Percentiles rank a stretch among this genome's conserved stretches.
Evolutionary conservation across 30 jellyfish, hydroid and myxozoan genomes (phyloP).

Genomic region (Aurelia aurita): DNA sequence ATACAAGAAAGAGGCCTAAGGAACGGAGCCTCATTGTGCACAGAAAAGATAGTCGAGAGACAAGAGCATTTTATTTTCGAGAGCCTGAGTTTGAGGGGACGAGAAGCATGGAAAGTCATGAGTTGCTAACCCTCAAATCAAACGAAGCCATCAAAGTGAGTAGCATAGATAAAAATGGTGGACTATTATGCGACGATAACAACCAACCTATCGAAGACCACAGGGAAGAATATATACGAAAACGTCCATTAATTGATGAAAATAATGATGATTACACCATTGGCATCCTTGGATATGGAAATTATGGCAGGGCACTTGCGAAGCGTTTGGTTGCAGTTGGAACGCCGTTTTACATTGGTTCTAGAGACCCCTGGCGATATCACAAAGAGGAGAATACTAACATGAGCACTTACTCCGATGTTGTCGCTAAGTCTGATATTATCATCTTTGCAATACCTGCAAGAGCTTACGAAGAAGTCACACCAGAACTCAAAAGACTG

Average conservation of each 20-base stretch:
- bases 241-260: background rate
- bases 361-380: conserved; percentile 31
- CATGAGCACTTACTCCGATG: conserved; percentile 56
- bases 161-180: too few species aligned
- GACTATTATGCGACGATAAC: too few species aligned
- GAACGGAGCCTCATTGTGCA: too few species aligned
- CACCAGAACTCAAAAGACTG: conserved; percentile 13
- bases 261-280: background rate
- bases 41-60: too few species aligned
- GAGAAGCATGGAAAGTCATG: too few species aligned
- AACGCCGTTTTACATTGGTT: conserved; percentile 31
- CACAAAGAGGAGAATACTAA: conserved; percentile 3
- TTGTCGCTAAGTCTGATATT: conserved; percentile 49
- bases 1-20: too few species aligned
- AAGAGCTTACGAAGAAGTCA: conserved; percentile 42
- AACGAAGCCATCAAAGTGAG: too few species aligned
- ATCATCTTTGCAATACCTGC: conserved; percentile 69
- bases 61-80: too few species aligned
- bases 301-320: conserved; percentile 82
- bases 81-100: too few species aligned
- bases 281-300: conserved; percentile 81
- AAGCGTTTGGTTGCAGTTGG: conserved; percentile 57
- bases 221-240: too few species aligned
- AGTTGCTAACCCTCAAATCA: too few species aligned
- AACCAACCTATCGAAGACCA: background rate